Evolutionary conservation across 2,888 invertebrate species (phyloP).

Genomic region (Drosophila lutescens): DNA sequence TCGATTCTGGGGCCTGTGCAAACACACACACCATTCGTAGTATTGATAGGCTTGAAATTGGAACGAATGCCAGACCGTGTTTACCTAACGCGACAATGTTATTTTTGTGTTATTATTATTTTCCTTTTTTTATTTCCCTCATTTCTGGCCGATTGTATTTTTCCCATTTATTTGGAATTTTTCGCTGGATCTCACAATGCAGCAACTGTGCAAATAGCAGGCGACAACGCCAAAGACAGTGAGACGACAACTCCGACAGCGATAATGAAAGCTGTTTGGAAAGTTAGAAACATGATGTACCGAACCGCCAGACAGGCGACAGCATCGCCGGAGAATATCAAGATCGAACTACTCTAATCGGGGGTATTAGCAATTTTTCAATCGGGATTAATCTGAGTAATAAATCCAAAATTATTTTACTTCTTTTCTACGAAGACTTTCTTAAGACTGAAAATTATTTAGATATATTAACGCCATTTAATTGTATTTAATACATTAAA

Average conservation of each 20-base stretch:
- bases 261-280: slow-evolving; percentile 71
- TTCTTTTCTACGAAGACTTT: background rate
- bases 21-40: slow-evolving; percentile 53
- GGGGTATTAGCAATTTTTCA: background rate
- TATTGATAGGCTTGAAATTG: slow-evolving; percentile 66
- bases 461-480: too few species aligned
- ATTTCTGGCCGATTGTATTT: slow-evolving; percentile 56
- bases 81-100: slow-evolving; percentile 77
- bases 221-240: slow-evolving; percentile 57
- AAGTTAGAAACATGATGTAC: slow-evolving; percentile 70
- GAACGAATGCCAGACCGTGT: slow-evolving; percentile 78
- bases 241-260: slow-evolving; percentile 25
- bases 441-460: too few species aligned
- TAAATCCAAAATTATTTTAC: background rate
- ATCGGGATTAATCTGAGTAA: background rate
- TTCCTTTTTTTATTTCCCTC: slow-evolving; percentile 25
- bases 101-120: slow-evolving; percentile 36
- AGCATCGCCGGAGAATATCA: slow-evolving; percentile 19
- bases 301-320: slow-evolving; percentile 46
- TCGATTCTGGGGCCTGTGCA: slow-evolving; percentile 61
- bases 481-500: too few species aligned
- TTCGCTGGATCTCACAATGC: slow-evolving; percentile 64
- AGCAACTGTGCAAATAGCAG: slow-evolving; percentile 80
- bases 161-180: slow-evolving; percentile 69
- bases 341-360: slow-evolving; percentile 32